These are phyloP conservation scores for Chrysomela aeneicollis DNA, from an alignment of 2,888 invertebrate genomes.

Conservation along the genomic window DNA sequence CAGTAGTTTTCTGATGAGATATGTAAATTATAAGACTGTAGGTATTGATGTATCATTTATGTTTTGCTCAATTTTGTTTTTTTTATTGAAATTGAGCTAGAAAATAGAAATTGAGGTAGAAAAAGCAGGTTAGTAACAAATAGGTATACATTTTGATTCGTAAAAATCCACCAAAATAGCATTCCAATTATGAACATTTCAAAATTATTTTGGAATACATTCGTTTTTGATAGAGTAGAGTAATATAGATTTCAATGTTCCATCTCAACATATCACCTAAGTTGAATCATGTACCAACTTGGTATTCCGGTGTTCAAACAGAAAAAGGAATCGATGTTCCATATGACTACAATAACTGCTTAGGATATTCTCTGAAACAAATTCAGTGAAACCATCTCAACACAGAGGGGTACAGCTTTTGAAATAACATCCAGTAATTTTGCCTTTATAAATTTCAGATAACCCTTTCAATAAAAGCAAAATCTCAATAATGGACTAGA, in stretches of 20 bases:
- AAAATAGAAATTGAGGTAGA: not conserved
- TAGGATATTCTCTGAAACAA: too few species aligned
- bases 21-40: slow-evolving; percentile 10
- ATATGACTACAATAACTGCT: too few species aligned
- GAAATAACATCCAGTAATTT: too few species aligned
- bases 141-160: slow-evolving; percentile 8
- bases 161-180: slow-evolving; percentile 15
- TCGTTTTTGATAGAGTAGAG: slow-evolving; percentile 12
- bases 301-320: too few species aligned
- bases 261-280: not conserved
- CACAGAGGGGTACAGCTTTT: too few species aligned
- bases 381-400: too few species aligned
- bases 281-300: too few species aligned
- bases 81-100: not conserved
- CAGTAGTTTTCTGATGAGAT: not conserved
- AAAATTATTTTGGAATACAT: not conserved
- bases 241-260: not conserved
- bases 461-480: too few species aligned
- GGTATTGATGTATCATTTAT: not conserved
- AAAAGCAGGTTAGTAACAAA: not conserved
- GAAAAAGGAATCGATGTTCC: too few species aligned
- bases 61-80: slow-evolving; percentile 22
- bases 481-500: too few species aligned
- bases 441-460: too few species aligned
- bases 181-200: slow-evolving; percentile 30